Evolutionary conservation across 2,113 vertebrate species (phyloP).

Genomic region (Amphiprion percula): DNA sequence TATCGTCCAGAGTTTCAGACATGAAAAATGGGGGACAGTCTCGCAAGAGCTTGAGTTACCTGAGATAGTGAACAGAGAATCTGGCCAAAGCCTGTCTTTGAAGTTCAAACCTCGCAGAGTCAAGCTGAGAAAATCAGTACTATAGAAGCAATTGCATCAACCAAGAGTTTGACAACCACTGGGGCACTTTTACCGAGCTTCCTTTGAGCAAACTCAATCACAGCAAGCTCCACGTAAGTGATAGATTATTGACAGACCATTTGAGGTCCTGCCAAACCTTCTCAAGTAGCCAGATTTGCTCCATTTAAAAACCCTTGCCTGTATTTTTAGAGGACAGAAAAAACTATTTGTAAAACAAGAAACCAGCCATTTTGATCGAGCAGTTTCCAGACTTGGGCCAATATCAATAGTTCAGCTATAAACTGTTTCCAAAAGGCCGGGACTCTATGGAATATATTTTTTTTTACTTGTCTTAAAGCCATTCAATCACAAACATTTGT

Average conservation of each 20-base stretch:
- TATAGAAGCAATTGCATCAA: constrained; percentile 8
- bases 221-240: constrained; percentile 13
- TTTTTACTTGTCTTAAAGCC: neutral
- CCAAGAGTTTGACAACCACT: neutral
- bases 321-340: constrained; percentile 55
- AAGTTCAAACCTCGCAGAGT: constrained; percentile 23
- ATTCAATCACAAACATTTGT: constrained; percentile 31
- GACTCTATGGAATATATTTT: constrained; percentile 5
- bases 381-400: constrained; percentile 32
- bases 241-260: constrained; percentile 35
- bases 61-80: constrained; percentile 16
- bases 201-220: constrained; percentile 39
- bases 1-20: neutral
- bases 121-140: constrained; percentile 20
- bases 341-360: constrained; percentile 40
- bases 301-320: constrained; percentile 44
- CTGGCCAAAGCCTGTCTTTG: constrained; percentile 29
- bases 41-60: constrained; percentile 45
- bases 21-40: neutral
- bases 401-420: constrained; percentile 44
- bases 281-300: constrained; percentile 33
- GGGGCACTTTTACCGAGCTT: constrained; percentile 3
- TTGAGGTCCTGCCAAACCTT: constrained; percentile 36
- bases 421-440: constrained; percentile 18
- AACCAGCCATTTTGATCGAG: constrained; percentile 22